A percentile compares a stretch with the other conserved stretches of the same genome.
These are phyloP conservation scores for Microctenopoma stevenorrisi DNA, from an alignment of 2,797 vertebrate genomes.

Conservation along the genomic window DNA sequence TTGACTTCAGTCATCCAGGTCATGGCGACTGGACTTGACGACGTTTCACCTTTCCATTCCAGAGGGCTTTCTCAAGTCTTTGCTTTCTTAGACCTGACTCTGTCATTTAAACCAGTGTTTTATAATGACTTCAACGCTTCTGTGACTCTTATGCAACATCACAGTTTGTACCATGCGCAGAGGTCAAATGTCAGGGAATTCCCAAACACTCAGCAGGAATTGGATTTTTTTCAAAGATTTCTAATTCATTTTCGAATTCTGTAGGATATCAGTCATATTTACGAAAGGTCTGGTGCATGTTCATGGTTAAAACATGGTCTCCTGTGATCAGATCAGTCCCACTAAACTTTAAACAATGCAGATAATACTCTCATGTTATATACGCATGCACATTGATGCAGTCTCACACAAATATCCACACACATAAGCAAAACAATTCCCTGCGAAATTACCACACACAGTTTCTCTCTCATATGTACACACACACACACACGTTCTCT, in stretches of 20 bases:
- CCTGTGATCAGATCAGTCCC: conserved; percentile 12
- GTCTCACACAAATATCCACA: conserved; percentile 46
- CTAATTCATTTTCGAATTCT: conserved; percentile 24
- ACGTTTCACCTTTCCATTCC: too few relatives aligned
- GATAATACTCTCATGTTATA: conserved; percentile 24
- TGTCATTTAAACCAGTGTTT: background rate
- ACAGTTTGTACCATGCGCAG: conserved; percentile 11
- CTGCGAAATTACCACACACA: conserved; percentile 43
- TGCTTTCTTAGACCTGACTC: too few relatives aligned
- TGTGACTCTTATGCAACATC: conserved; percentile 8
- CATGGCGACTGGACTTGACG: too few relatives aligned
- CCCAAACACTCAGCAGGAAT: conserved; percentile 7
- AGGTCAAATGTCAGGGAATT: conserved; percentile 22
- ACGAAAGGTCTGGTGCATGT: conserved; percentile 10
- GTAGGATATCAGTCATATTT: conserved; percentile 14
- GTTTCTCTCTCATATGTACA: conserved; percentile 17
- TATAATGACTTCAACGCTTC: conserved; percentile 2
- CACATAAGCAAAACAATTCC: conserved; percentile 28
- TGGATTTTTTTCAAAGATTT: conserved; percentile 27
- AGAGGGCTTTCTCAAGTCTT: too few relatives aligned
- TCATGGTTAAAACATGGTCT: background rate
- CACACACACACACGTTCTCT: conserved; percentile 26
- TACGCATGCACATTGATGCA: conserved; percentile 26
- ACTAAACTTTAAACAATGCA: conserved; percentile 27
- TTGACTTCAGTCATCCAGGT: too few relatives aligned